Conservation (phyloP, 2,888 invertebrate genomes). For the Stenurella melanura region DNA sequence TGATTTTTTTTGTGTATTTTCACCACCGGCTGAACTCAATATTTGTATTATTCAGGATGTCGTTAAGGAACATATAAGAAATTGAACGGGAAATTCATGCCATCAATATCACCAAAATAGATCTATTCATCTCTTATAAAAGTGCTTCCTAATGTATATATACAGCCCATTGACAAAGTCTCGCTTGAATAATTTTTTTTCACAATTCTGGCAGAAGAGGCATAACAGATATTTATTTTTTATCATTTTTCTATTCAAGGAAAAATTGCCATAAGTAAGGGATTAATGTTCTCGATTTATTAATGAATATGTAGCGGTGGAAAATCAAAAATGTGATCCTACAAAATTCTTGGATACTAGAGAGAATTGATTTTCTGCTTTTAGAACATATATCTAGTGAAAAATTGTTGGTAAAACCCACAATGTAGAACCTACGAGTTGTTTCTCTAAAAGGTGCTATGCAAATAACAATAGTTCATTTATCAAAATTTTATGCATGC, state of each 20-base stretch:
- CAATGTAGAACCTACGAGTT: too few species aligned
- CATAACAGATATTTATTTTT: background rate
- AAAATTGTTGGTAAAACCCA: too few species aligned
- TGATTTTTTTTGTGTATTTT: constrained; percentile 2
- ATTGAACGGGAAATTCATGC: constrained; percentile 4
- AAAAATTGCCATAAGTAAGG: background rate
- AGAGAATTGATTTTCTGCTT: too few species aligned
- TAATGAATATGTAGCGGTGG: background rate
- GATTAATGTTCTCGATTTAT: background rate
- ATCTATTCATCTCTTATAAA: constrained; percentile 2
- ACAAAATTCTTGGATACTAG: too few species aligned
- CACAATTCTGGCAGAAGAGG: background rate
- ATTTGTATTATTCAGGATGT: constrained; percentile 7
- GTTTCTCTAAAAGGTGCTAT: too few species aligned
- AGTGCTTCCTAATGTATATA: constrained; percentile 6
- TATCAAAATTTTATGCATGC: too few species aligned
- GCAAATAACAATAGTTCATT: too few species aligned
- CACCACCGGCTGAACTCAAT: background rate
- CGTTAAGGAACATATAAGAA: constrained; percentile 7
- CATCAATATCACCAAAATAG: constrained; percentile 3
- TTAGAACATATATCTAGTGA: too few species aligned
- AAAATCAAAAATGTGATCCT: background rate
- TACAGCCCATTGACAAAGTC: constrained; percentile 7
- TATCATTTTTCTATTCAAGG: background rate
- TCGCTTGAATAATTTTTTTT: constrained; percentile 7